phyloP scores from a whole-genome alignment of 1,140 invertebrate species.

The Bacillus rossius region DNA sequence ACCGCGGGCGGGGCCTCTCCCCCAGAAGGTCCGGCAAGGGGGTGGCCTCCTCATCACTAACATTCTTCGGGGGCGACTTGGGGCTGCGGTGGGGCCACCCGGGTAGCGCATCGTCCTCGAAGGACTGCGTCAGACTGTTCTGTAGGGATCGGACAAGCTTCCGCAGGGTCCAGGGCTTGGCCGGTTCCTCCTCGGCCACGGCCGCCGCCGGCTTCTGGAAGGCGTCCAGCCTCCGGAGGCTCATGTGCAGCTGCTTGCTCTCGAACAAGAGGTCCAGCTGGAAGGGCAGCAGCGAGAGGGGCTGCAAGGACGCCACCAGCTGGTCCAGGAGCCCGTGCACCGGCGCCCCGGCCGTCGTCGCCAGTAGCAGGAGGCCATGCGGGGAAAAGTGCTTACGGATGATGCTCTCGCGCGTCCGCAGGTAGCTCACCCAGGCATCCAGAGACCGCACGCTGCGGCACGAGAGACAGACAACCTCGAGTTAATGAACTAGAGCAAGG shows the following conservation, averaged over 20 bases:
- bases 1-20: not conserved
- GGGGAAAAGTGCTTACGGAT: slow-evolving; percentile 74
- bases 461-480: no score
- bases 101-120: slow-evolving; percentile 5
- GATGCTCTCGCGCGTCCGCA: slow-evolving; percentile 73
- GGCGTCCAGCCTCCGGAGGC: slow-evolving; percentile 57
- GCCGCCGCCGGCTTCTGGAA: slow-evolving; percentile 8
- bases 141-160: slow-evolving; percentile 50
- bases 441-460: slow-evolving; percentile 62
- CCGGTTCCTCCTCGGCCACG: slow-evolving; percentile 28
- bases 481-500: no score
- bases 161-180: slow-evolving; percentile 48
- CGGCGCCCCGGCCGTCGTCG: slow-evolving; percentile 55
- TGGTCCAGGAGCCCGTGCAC: slow-evolving; percentile 61
- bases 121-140: slow-evolving; percentile 38
- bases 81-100: not conserved
- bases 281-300: slow-evolving; percentile 69
- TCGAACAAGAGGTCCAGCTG: slow-evolving; percentile 76
- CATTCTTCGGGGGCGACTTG: not conserved
- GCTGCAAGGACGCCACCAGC: slow-evolving; percentile 65
- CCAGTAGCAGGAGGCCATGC: slow-evolving; percentile 62
- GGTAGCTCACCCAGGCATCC: slow-evolving; percentile 80
- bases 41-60: slow-evolving; percentile 33
- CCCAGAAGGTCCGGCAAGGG: slow-evolving; percentile 45
- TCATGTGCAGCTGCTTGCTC: slow-evolving; percentile 66